These are phyloP conservation scores for Noctua comes DNA, from an alignment of 2,888 invertebrate genomes.

Conservation along the genomic window DNA sequence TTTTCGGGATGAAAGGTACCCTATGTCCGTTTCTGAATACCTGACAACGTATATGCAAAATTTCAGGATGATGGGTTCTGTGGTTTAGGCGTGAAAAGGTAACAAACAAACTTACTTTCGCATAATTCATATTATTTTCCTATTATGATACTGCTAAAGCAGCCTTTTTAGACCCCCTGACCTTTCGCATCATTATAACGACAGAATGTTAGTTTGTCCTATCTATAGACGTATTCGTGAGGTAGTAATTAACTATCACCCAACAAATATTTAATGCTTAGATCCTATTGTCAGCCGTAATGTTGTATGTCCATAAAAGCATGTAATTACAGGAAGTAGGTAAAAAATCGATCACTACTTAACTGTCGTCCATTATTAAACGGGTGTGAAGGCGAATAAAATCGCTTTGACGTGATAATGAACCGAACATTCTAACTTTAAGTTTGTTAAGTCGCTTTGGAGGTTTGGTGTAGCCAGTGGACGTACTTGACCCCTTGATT, in stretches of 20 bases:
- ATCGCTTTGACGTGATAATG: constrained; percentile 33
- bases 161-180: neutral
- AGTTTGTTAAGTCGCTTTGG: constrained; percentile 19
- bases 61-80: too few species aligned
- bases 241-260: neutral
- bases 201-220: neutral
- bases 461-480: neutral
- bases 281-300: neutral
- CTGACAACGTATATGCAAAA: too few species aligned
- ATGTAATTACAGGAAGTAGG: constrained; percentile 10
- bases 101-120: too few species aligned
- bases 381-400: constrained; percentile 9
- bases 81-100: too few species aligned
- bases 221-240: neutral
- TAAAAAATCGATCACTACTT: constrained; percentile 15
- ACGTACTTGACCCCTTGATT: constrained; percentile 52
- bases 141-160: too few species aligned
- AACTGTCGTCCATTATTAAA: constrained; percentile 7
- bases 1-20: too few species aligned
- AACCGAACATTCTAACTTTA: constrained; percentile 37
- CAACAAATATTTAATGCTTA: neutral
- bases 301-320: neutral
- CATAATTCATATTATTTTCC: too few species aligned
- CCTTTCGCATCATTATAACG: neutral
- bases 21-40: too few species aligned